Evolutionary conservation across 2,113 vertebrate genomes (phyloP).

Genomic region (Mohoua ochrocephala): DNA sequence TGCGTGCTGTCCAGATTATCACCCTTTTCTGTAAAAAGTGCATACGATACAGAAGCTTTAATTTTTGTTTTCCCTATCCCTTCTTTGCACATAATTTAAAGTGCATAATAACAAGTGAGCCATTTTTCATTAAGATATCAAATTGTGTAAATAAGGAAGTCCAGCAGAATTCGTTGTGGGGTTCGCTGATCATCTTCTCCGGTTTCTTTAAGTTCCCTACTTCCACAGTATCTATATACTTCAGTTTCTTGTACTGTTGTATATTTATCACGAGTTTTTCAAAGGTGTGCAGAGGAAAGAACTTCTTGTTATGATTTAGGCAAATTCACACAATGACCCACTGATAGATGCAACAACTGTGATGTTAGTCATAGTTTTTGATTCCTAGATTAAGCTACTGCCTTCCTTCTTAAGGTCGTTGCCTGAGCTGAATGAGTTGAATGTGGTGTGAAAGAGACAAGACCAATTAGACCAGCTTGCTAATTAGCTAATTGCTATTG

Average conservation of each 20-base stretch:
- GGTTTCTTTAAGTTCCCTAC: not conserved
- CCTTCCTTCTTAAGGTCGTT: not conserved
- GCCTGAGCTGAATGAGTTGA: not conserved
- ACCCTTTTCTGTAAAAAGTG: slow-evolving; percentile 74
- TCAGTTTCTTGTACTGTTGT: not conserved
- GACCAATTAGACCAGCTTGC: not conserved
- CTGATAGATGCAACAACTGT: not conserved
- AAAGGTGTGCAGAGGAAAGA: not conserved
- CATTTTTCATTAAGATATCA: not conserved
- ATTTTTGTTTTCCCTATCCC: not conserved
- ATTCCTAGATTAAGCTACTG: not conserved
- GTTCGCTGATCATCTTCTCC: not conserved
- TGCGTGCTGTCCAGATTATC: slow-evolving; percentile 75
- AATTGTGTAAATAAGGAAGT: not conserved
- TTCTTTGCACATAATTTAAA: not conserved
- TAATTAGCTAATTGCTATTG: no score
- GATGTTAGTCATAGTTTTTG: not conserved
- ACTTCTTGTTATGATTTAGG: not conserved
- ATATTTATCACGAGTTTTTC: not conserved
- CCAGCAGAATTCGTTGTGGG: not conserved
- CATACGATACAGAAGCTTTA: not conserved
- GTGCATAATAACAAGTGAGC: not conserved
- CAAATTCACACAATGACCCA: not conserved
- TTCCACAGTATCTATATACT: not conserved
- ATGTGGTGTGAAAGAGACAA: not conserved